Percentiles rank a stretch among this genome's conserved stretches.
These are phyloP conservation scores for Melospiza melodia DNA, from an alignment of 2,113 vertebrate species.

Conservation along the genomic window DNA sequence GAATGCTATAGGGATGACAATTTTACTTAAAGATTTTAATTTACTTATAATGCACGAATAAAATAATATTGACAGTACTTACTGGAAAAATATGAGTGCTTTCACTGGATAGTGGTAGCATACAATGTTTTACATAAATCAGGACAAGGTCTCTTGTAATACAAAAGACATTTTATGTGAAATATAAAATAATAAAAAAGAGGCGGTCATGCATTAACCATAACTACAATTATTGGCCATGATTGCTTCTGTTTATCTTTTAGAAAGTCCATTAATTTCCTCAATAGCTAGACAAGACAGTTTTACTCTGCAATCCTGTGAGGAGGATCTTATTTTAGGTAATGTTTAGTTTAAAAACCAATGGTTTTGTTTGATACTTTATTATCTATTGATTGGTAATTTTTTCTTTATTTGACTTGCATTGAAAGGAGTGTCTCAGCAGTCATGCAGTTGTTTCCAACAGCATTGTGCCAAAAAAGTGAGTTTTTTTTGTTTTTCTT, in stretches of 20 bases:
- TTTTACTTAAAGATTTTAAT: background rate
- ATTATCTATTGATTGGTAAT: background rate
- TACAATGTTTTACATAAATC: background rate
- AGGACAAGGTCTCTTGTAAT: background rate
- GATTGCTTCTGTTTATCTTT: background rate
- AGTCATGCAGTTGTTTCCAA: background rate
- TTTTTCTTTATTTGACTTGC: background rate
- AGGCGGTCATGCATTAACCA: background rate
- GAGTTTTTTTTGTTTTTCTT: background rate
- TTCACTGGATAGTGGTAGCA: background rate
- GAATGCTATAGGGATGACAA: background rate
- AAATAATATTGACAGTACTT: background rate
- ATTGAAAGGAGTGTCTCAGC: background rate
- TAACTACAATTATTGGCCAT: background rate
- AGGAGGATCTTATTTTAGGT: background rate
- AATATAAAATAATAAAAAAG: background rate
- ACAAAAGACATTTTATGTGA: background rate
- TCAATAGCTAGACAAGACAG: background rate
- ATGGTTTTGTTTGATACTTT: background rate
- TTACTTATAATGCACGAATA: background rate
- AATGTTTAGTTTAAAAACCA: background rate
- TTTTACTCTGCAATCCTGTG: background rate
- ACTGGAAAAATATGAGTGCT: background rate
- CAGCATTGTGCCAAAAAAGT: background rate
- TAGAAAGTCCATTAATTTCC: background rate